Percentiles rank a stretch among this genome's conserved stretches.
Conservation (phyloP, 2,797 vertebrate species). For the Coregonus ussuriensis region DNA sequence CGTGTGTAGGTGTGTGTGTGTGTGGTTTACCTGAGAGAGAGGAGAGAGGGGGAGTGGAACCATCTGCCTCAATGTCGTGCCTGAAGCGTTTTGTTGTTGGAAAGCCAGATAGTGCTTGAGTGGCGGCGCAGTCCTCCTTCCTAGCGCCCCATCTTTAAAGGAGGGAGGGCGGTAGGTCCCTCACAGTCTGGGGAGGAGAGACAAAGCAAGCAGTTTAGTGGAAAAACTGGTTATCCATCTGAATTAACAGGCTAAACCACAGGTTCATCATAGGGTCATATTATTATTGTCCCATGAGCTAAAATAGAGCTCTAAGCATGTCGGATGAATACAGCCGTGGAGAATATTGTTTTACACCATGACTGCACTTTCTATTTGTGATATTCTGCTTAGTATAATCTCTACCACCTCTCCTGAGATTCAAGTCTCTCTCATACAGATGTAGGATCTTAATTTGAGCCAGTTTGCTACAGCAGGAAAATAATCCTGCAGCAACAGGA, state of each 20-base stretch:
- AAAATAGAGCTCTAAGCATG: too few species aligned
- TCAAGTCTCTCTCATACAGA: too few species aligned
- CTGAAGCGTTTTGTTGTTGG: not conserved
- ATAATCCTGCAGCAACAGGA: too few species aligned
- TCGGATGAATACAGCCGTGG: too few species aligned
- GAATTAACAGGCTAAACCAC: not conserved
- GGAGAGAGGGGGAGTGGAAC: not conserved
- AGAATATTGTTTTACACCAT: too few species aligned
- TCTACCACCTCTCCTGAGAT: too few species aligned
- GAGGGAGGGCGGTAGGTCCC: not conserved
- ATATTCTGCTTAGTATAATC: too few species aligned
- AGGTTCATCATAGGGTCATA: not conserved
- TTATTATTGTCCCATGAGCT: not conserved
- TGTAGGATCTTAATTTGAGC: too few species aligned
- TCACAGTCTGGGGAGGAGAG: not conserved
- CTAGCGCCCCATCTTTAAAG: not conserved
- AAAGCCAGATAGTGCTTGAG: not conserved
- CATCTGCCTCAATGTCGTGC: not conserved
- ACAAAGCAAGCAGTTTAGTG: not conserved
- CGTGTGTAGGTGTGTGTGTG: conserved; percentile 22
- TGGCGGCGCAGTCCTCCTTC: not conserved
- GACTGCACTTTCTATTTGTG: too few species aligned
- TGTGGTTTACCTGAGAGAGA: conserved; percentile 12
- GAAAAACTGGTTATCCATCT: not conserved
- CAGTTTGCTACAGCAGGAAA: too few species aligned